Base-by-base conservation (phyloP, 30 jellyfish, hydroid and myxozoan genomes). In the Mastigias papua region DNA sequence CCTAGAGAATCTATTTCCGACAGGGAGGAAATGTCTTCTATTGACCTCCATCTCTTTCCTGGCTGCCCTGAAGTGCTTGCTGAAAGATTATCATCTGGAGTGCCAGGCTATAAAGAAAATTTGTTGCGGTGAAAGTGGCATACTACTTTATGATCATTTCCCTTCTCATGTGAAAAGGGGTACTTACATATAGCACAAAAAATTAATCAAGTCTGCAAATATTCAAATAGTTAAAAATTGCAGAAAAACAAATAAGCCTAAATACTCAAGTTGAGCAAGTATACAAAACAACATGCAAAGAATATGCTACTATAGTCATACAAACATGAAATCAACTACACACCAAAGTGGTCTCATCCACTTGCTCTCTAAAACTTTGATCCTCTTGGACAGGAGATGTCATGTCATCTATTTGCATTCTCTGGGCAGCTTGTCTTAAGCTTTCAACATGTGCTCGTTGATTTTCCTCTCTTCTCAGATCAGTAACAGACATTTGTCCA, bases 361-460 rank as follows among this genome's bases (percentile, higher is more conserved):
- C 46, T 33, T 60, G 48, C 50, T 65, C 81, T 27, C 80, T 51
- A 25, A 32, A 42, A 11, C 33, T 42, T 50, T 54, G 62, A 6
- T 63, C 51, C 17, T 29, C 78, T 73, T 60, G 69, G 23, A 25
- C 76, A 23, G 67, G 51, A n/a, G 84, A 32, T 37, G 61, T 68
- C 15, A 76, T 26, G 6, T 89, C 93, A 67, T 91, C 97, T 34
- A 86, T 88, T 69, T 81, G 86, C 49, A 96, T 78, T 34, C 77
- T 21, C 49, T 70, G 82, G 5, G 97, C 99, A 1, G 95, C 99
- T 69, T 42, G 64, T 35, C 99, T 60, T 25, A 96, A 71, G n/a
- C 77, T 74, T 77, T 96, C 97, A 5, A 96, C 95, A 33, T 91
- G 91, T 8, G 64, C 80, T 13, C 90, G 26, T 37, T 89, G 93